phyloP scores from a whole-genome alignment of 2,888 invertebrate species.

The Eucera pruinosa region DNA sequence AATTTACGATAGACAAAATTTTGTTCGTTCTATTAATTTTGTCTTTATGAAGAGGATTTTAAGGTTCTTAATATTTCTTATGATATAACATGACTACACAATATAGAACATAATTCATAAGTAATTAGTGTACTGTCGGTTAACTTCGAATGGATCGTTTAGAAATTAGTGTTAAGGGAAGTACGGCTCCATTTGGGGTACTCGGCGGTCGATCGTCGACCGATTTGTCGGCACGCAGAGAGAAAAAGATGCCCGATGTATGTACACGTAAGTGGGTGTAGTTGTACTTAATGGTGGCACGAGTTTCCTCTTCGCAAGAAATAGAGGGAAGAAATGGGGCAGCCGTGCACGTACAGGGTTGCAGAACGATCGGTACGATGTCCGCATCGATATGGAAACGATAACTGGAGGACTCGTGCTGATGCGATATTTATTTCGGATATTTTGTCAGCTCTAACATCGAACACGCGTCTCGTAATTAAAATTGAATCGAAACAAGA shows the following conservation, averaged over 20 bases:
- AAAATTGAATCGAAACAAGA: too few species aligned
- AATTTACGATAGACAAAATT: too few species aligned
- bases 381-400: conserved; percentile 61
- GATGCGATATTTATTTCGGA: conserved; percentile 49
- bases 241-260: conserved; percentile 8
- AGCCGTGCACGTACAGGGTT: conserved; percentile 44
- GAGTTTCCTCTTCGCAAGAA: conserved; percentile 55
- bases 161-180: neutral
- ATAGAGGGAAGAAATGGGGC: conserved; percentile 55
- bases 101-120: too few species aligned
- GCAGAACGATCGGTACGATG: conserved; percentile 61
- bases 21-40: too few species aligned
- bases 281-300: conserved; percentile 44
- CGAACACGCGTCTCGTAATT: conserved; percentile 32
- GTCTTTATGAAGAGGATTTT: too few species aligned
- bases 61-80: too few species aligned
- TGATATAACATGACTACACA: too few species aligned
- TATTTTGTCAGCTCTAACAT: conserved; percentile 43
- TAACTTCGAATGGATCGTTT: neutral
- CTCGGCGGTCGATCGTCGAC: neutral
- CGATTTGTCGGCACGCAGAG: conserved; percentile 20
- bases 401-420: conserved; percentile 72
- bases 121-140: too few species aligned
- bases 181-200: neutral
- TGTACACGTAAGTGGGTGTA: conserved; percentile 40